Conservation (phyloP, 2,797 vertebrate species). For the Centroberyx gerrardi region DNA sequence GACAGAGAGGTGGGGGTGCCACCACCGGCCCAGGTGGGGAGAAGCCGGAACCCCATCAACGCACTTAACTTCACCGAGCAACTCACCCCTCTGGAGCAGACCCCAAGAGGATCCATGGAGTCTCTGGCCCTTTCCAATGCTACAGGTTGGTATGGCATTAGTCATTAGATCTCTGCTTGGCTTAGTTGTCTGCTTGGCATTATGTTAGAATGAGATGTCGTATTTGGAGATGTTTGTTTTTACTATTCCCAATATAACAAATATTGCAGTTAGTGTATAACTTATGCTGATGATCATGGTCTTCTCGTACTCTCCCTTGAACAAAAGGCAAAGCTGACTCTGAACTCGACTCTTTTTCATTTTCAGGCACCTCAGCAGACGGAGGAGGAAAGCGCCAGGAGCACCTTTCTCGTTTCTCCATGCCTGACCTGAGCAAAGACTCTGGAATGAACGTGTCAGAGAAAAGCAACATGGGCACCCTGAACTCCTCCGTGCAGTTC, state of each 20-base stretch:
- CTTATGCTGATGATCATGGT: not conserved
- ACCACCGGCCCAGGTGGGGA: constrained; percentile 88
- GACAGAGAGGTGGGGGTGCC: constrained; percentile 80
- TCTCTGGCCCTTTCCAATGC: constrained; percentile 94
- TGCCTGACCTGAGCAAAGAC: constrained; percentile 99
- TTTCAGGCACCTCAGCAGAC: constrained; percentile 91
- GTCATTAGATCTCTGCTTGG: not conserved
- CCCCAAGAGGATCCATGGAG: constrained; percentile 96
- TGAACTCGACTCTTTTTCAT: constrained; percentile 1
- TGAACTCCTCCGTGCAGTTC: constrained; percentile 94
- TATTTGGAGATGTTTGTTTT: no score
- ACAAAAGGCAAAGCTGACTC: not conserved
- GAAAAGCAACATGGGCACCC: constrained; percentile 95
- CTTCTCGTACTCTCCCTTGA: not conserved
- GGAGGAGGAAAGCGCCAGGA: constrained; percentile 93
- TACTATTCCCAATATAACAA: no score
- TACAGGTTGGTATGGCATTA: constrained; percentile 86
- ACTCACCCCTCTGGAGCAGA: constrained; percentile 93
- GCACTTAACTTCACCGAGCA: constrained; percentile 94
- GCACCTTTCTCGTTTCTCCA: constrained; percentile 97
- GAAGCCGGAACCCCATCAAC: constrained; percentile 94
- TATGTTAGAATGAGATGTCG: not conserved
- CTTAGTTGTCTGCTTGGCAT: not conserved
- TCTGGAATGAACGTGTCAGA: constrained; percentile 97
- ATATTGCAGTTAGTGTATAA: not conserved